phyloP scores from a whole-genome alignment of 2,797 vertebrate species.

The Pipistrellus pygmaeus region DNA sequence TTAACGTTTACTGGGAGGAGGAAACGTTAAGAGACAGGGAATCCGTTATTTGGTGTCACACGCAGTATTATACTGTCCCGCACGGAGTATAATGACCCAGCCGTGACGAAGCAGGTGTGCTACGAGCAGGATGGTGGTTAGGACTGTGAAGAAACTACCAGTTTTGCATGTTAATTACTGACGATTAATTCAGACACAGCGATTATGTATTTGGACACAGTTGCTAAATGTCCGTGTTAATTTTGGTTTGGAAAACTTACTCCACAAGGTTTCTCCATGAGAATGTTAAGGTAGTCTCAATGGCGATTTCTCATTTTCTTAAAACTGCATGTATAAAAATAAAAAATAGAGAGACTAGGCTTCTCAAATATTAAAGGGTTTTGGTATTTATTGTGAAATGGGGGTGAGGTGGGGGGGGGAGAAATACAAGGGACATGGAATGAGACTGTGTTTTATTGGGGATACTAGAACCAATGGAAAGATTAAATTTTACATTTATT shows the following conservation, averaged over 20 bases:
- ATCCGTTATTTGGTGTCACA: neutral
- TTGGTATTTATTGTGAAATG: neutral
- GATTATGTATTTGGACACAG: neutral
- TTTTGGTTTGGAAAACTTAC: neutral
- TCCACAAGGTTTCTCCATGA: neutral
- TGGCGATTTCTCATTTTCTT: neutral
- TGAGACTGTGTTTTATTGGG: neutral
- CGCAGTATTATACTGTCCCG: slow-evolving; percentile 57
- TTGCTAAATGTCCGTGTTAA: neutral
- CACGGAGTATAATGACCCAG: slow-evolving; percentile 46
- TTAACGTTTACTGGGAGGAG: slow-evolving; percentile 82
- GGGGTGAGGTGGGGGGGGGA: neutral
- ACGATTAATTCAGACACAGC: slow-evolving; percentile 20
- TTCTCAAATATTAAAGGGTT: neutral
- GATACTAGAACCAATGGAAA: neutral
- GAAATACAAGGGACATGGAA: neutral
- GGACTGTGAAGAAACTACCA: slow-evolving; percentile 13
- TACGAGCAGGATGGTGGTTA: slow-evolving; percentile 52
- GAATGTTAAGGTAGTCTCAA: neutral
- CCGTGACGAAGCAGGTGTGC: slow-evolving; percentile 70
- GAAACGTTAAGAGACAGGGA: slow-evolving; percentile 80
- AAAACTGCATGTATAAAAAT: neutral
- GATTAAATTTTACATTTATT: neutral
- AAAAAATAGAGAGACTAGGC: neutral
- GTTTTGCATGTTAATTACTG: slow-evolving; percentile 57